A percentile compares a stretch with the other conserved stretches of the same genome.
phyloP scores from a whole-genome alignment of 2,888 invertebrate genomes.

The Drosophila rellima region DNA sequence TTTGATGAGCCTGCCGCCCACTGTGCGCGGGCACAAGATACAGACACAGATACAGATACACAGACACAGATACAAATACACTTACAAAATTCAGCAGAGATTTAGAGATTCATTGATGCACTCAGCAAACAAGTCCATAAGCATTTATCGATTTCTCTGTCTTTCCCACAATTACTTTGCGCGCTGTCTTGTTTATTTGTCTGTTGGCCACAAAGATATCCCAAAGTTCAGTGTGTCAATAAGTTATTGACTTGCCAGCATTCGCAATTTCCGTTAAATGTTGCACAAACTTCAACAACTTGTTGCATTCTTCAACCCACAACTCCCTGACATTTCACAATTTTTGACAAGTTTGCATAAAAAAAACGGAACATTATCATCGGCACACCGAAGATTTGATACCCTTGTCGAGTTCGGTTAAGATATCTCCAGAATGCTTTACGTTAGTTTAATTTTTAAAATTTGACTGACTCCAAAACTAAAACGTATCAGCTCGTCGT shows the following conservation, averaged over 20 bases:
- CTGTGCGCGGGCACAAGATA: slow-evolving; percentile 53
- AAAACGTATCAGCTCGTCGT: no score
- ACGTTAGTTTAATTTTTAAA: no score
- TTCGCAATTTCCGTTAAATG: slow-evolving; percentile 32
- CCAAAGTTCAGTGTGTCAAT: slow-evolving; percentile 58
- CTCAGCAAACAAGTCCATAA: slow-evolving; percentile 56
- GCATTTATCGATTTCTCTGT: slow-evolving; percentile 62
- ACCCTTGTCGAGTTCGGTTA: no score
- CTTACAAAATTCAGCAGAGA: slow-evolving; percentile 48
- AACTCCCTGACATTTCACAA: slow-evolving; percentile 46
- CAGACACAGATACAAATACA: slow-evolving; percentile 29
- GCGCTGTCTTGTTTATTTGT: slow-evolving; percentile 46
- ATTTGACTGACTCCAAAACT: no score
- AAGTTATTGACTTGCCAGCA: slow-evolving; percentile 48
- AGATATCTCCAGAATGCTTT: no score
- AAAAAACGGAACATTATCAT: neutral
- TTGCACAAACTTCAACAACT: slow-evolving; percentile 42
- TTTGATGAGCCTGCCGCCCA: slow-evolving; percentile 50
- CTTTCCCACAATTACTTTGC: neutral
- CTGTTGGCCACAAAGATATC: slow-evolving; percentile 24
- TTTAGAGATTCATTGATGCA: slow-evolving; percentile 72
- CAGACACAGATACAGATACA: slow-evolving; percentile 20
- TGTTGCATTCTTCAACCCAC: slow-evolving; percentile 33
- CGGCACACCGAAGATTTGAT: no score
- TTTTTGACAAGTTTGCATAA: slow-evolving; percentile 41